These are phyloP conservation scores for Margarornis squamiger DNA, from an alignment of 2,797 vertebrate species.

Conservation along the genomic window DNA sequence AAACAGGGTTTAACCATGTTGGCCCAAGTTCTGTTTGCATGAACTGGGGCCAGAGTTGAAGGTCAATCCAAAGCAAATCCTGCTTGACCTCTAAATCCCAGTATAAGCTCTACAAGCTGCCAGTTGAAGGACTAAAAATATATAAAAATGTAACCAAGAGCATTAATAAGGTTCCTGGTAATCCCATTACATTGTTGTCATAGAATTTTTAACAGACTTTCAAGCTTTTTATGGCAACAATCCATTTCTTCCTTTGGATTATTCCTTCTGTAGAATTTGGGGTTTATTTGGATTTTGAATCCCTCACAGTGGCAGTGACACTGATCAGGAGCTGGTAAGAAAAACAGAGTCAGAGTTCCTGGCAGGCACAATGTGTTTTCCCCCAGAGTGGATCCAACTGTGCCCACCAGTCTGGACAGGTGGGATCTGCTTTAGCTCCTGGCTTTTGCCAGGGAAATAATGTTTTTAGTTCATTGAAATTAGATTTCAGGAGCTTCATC, in stretches of 20 bases:
- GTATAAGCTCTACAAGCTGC: background rate
- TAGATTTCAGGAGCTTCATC: background rate
- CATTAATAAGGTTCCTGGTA: background rate
- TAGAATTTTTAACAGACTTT: background rate
- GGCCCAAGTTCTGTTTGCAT: background rate
- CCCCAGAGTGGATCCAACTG: too few species aligned
- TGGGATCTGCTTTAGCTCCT: background rate
- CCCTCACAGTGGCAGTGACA: rapidly evolving
- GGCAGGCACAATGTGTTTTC: background rate
- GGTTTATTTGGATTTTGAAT: background rate
- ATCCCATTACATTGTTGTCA: background rate
- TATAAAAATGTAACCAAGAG: background rate
- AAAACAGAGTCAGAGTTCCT: background rate
- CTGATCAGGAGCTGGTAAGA: background rate
- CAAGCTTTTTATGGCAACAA: background rate
- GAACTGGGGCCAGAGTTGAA: background rate
- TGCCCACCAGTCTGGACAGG: background rate
- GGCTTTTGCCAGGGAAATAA: background rate
- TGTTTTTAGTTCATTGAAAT: background rate
- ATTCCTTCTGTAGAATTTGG: background rate
- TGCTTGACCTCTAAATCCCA: background rate
- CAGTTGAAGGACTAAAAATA: background rate
- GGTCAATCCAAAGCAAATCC: background rate
- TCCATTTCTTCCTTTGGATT: background rate
- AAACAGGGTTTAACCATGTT: background rate